A percentile compares a stretch with the other conserved stretches of the same genome.
These are phyloP conservation scores for Mellilla xanthometata DNA, from an alignment of 2,888 invertebrate species.

Conservation along the genomic window DNA sequence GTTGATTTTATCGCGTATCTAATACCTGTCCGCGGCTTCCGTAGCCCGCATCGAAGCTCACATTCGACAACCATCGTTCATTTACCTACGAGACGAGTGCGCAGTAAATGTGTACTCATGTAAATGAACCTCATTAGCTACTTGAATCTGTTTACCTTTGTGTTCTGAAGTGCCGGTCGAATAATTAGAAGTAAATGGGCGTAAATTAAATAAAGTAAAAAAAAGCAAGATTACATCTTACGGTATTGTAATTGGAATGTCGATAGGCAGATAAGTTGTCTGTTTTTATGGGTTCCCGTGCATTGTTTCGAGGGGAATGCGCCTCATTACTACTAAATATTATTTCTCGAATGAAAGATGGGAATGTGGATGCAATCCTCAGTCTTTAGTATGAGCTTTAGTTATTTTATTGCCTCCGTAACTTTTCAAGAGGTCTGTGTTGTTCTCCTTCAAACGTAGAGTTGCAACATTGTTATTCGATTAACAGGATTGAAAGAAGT, in stretches of 20 bases:
- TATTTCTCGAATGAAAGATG: constrained; percentile 6
- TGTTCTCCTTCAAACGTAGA: neutral
- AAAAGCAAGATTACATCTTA: constrained; percentile 30
- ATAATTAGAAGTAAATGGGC: constrained; percentile 39
- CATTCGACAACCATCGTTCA: constrained; percentile 61
- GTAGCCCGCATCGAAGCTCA: constrained; percentile 35
- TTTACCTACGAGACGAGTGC: constrained; percentile 31
- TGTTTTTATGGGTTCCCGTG: constrained; percentile 13
- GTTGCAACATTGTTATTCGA: neutral
- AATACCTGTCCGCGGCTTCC: constrained; percentile 3
- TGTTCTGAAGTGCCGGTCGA: constrained; percentile 40
- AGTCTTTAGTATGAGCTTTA: neutral
- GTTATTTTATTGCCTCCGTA: neutral
- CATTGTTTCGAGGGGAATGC: constrained; percentile 12
- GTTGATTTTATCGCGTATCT: no score
- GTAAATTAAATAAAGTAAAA: constrained; percentile 34
- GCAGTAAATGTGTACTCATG: constrained; percentile 63
- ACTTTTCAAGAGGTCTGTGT: neutral
- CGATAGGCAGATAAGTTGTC: constrained; percentile 23
- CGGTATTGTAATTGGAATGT: constrained; percentile 29
- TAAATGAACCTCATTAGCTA: constrained; percentile 70
- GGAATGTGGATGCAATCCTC: constrained; percentile 6
- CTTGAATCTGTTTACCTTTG: constrained; percentile 52
- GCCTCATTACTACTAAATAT: constrained; percentile 13
- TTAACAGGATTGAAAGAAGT: no score